Base-by-base conservation (phyloP, 92 coral and sea anemone genomes). In the Scolanthus callimorphus region DNA sequence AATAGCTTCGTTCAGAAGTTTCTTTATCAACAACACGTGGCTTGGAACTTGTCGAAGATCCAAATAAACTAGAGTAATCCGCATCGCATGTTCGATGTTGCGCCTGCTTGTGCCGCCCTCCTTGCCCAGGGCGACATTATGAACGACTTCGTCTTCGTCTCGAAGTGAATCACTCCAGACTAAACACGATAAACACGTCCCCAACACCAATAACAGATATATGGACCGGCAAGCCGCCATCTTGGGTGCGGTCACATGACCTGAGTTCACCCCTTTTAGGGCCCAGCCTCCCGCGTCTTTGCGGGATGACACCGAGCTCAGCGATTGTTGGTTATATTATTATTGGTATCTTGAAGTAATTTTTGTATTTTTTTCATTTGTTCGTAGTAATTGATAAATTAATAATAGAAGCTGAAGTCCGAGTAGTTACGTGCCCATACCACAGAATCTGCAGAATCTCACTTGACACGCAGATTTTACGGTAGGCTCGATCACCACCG, bases 91-190 rank as follows among this genome's bases (percentile, higher is more conserved):
- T 24, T 80, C 80, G 11, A 76, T 56, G 25, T 62, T 73, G 26
- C 96, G 88, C 29, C 90, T 79, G 38, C 53, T 74, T 45, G 84
- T 28, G 44, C 48, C 31, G 31, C 62, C 90, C 45, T 66, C 55
- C 31, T 84, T 62, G 43, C 72, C 71, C 9, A 79, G 65, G 19
- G 28, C 39, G 30, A 89, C 89, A 67, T 90, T 78, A 17, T 81
- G 92, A 46, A 84, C 73, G 31, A 78, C 75, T 34, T 78, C 92
- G 28, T 80, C 95, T 12, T 83, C 62, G 66, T 94, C 94, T 47
- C 70, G 83, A 39, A 84, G 56, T 47, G 41, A 59, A 59, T 65
- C 57, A 57, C 63, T 59, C 11, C 51, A 43, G 3, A 57, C 25
- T 39, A 46, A 37, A 31, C 47, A 29, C 52, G 38, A 58, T 24